Base-by-base conservation (phyloP, 2,113 vertebrate species). In the Phrynosoma platyrhinos region DNA sequence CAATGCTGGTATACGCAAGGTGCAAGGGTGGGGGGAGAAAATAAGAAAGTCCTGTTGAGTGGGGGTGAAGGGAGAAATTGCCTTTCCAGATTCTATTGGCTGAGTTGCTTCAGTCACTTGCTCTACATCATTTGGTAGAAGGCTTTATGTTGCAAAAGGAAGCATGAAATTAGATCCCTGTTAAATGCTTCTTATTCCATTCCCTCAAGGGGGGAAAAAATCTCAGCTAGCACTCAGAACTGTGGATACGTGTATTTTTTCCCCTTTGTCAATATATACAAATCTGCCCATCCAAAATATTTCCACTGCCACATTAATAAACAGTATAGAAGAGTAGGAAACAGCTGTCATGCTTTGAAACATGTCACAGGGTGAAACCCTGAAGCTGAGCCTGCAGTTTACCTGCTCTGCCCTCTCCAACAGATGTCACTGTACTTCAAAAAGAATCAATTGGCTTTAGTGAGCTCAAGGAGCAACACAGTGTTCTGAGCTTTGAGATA, bases 341-440 rank as follows among this genome's bases (percentile, higher is more conserved):
- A 94, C 69, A 91, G 85, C 86, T 94, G 79, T 12, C 74, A 3
- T 1, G 52, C 30, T 55, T n/a, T 71, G 27, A 88, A 91, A 83
- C 14, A 79, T 55, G 52, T 91, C 87, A 23, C 84, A 64, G 88
- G 14, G 76, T 91, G 69, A 36, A 87, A 68, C 64, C 84, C 0
- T 77, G 82, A 77, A 91, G 64, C 42, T 55, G 72, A 53, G 79
- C 52, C 64, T 0, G 0, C 10, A 85, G 58, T 89, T 91, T 82
- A 89, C 92, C 82, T 87, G 81, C 82, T 85, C 76, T 94, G 86
- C 47, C 90, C 91, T 95, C 82, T 82, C 88, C 90, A 88, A 94
- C 89, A 93, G 93, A 94, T 92, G 87, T 94, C 93, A 93, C 86
- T 93, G 75, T 74, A 93, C 90, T 82, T 82, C 93, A 91, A 93